Evolutionary conservation across 2,888 invertebrate genomes (phyloP).

Genomic region (Ophion obscuratus): DNA sequence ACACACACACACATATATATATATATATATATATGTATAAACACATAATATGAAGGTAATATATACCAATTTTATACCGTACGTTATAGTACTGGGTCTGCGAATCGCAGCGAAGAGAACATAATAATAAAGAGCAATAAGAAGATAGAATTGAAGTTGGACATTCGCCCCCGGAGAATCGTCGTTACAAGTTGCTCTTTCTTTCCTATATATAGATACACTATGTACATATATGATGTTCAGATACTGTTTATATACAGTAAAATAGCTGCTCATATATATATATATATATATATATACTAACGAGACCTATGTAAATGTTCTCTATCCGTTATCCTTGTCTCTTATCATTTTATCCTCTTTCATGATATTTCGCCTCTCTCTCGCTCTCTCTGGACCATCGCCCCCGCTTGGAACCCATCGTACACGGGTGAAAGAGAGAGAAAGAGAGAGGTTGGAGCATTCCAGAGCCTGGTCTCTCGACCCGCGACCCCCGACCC

Average conservation of each 20-base stretch:
- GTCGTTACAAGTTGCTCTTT: conserved; percentile 52
- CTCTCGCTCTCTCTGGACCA: conserved; percentile 45
- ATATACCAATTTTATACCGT: neutral
- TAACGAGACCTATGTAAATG: conserved; percentile 82
- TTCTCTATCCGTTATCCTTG: conserved; percentile 81
- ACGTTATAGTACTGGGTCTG: neutral
- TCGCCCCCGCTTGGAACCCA: conserved; percentile 48
- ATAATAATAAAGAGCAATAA: conserved; percentile 57
- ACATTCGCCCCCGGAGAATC: conserved; percentile 62
- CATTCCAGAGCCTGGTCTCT: conserved; percentile 82
- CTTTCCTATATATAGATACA: conserved; percentile 8
- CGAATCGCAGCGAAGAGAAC: conserved; percentile 24
- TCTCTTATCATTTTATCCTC: conserved; percentile 81
- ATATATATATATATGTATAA: neutral
- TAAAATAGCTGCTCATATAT: conserved; percentile 49
- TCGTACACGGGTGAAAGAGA: conserved; percentile 47
- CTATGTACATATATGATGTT: conserved; percentile 1
- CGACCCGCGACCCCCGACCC: conserved; percentile 83
- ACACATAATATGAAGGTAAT: neutral
- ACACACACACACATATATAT: too few species aligned
- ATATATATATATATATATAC: conserved; percentile 64
- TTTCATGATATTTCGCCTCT: conserved; percentile 48
- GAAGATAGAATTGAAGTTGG: conserved; percentile 57
- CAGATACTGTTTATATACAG: conserved; percentile 30
- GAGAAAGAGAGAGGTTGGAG: conserved; percentile 72